These are phyloP conservation scores for Melipona beecheii DNA, from an alignment of 2,888 invertebrate genomes.

Conservation along the genomic window DNA sequence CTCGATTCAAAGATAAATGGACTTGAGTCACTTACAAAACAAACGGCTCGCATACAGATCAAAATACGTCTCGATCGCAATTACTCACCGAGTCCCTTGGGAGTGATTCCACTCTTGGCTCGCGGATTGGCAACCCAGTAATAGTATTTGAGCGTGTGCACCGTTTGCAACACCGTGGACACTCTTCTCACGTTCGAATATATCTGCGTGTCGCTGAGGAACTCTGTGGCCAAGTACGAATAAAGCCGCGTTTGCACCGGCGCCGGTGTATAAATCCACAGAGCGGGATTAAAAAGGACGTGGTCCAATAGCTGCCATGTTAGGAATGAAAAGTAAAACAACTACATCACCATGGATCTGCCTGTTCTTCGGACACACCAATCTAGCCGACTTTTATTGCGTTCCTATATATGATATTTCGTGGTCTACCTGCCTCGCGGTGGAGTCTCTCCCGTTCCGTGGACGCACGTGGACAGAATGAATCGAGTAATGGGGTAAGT, in stretches of 20 bases:
- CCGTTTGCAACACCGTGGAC: slow-evolving; percentile 98
- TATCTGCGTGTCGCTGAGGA: slow-evolving; percentile 98
- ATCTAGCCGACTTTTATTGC: slow-evolving; percentile 81
- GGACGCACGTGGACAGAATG: too few relatives aligned
- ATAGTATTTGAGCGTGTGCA: slow-evolving; percentile 99
- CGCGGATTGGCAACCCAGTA: slow-evolving; percentile 99
- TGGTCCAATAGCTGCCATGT: slow-evolving; percentile 99
- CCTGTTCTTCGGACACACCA: slow-evolving; percentile 83
- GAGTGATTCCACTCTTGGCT: slow-evolving; percentile 96
- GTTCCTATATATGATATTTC: slow-evolving; percentile 15
- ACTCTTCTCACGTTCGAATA: slow-evolving; percentile 98
- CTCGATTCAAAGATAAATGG: too few relatives aligned
- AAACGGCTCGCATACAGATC: too few relatives aligned
- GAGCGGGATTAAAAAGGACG: slow-evolving; percentile 98
- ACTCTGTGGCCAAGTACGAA: slow-evolving; percentile 99
- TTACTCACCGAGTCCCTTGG: slow-evolving; percentile 95
- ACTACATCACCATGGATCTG: slow-evolving; percentile 88
- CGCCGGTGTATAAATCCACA: slow-evolving; percentile 99
- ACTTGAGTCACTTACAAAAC: too few relatives aligned
- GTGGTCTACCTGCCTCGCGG: background rate
- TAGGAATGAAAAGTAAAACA: slow-evolving; percentile 95
- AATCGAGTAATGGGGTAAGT: background rate
- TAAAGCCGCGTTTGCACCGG: slow-evolving; percentile 97
- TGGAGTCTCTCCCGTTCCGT: background rate
- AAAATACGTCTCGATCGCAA: too few relatives aligned